These are phyloP conservation scores for Hemicordylus capensis DNA, from an alignment of 2,113 vertebrate genomes.

Conservation along the genomic window DNA sequence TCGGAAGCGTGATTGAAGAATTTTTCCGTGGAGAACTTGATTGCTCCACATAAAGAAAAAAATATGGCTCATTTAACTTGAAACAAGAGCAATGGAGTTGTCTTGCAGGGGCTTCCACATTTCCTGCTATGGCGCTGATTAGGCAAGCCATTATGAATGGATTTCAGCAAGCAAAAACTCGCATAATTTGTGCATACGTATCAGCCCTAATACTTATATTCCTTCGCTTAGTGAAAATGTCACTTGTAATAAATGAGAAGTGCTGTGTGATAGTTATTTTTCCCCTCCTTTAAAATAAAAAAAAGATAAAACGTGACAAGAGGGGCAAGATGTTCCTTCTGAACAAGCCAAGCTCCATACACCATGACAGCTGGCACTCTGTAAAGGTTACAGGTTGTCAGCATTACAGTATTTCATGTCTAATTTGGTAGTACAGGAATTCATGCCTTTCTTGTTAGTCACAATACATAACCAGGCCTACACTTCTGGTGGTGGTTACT, in stretches of 20 bases:
- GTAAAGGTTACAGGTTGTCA: conserved; percentile 14
- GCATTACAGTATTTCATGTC: neutral
- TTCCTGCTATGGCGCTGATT: neutral
- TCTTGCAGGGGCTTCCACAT: neutral
- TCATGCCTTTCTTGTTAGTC: conserved; percentile 1
- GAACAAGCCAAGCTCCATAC: neutral
- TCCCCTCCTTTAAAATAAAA: neutral
- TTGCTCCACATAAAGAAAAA: too few species aligned
- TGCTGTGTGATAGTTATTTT: neutral
- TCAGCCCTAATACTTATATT: neutral
- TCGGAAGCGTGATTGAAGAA: neutral
- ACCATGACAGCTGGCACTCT: neutral
- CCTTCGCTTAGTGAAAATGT: conserved; percentile 6
- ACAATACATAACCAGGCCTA: neutral
- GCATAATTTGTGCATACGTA: too few species aligned
- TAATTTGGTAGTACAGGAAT: neutral
- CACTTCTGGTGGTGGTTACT: neutral
- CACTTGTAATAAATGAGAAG: neutral
- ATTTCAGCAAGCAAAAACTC: neutral
- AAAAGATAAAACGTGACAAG: neutral
- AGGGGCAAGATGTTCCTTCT: neutral
- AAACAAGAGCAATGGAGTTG: too few species aligned
- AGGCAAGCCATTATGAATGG: neutral
- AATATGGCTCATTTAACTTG: neutral
- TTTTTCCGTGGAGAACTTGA: neutral